These are phyloP conservation scores for Morpho helenor DNA, from an alignment of 2,888 invertebrate species.

Conservation along the genomic window DNA sequence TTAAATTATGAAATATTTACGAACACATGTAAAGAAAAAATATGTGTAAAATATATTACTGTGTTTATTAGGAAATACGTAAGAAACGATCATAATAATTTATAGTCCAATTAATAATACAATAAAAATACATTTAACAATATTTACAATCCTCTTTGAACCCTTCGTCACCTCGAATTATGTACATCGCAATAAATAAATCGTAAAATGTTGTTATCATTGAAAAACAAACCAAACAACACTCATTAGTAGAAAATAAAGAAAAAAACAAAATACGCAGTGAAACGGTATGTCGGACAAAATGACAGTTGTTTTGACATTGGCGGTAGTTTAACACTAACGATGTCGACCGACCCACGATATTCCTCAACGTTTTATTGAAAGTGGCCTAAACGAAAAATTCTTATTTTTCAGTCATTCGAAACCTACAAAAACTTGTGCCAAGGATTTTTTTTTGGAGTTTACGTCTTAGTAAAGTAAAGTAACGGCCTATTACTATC, in stretches of 20 bases:
- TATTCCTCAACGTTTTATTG: not conserved
- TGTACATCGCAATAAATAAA: not conserved
- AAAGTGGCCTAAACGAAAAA: not conserved
- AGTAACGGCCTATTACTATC: too few species aligned
- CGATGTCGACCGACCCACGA: conserved; percentile 12
- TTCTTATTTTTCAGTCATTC: not conserved
- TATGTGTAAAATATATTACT: too few species aligned
- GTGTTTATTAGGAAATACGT: too few species aligned
- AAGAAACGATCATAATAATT: too few species aligned
- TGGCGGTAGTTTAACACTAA: conserved; percentile 24
- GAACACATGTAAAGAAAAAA: too few species aligned
- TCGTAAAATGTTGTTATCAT: conserved; percentile 17
- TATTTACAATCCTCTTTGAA: conserved; percentile 2
- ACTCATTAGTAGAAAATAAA: conserved; percentile 8
- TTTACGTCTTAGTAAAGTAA: too few species aligned
- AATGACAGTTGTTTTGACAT: conserved; percentile 18
- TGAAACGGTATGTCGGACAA: conserved; percentile 15
- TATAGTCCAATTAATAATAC: too few species aligned
- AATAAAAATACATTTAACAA: not conserved
- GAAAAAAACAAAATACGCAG: conserved; percentile 9
- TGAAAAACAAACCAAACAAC: conserved; percentile 15
- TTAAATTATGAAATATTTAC: too few species aligned
- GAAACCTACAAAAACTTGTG: too few species aligned
- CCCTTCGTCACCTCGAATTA: not conserved
- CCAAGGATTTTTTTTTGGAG: too few species aligned